A percentile compares a stretch with the other conserved stretches of the same genome.
Evolutionary conservation across 2,113 vertebrate genomes (phyloP).

Genomic region (Poeciliopsis turrubarensis): DNA sequence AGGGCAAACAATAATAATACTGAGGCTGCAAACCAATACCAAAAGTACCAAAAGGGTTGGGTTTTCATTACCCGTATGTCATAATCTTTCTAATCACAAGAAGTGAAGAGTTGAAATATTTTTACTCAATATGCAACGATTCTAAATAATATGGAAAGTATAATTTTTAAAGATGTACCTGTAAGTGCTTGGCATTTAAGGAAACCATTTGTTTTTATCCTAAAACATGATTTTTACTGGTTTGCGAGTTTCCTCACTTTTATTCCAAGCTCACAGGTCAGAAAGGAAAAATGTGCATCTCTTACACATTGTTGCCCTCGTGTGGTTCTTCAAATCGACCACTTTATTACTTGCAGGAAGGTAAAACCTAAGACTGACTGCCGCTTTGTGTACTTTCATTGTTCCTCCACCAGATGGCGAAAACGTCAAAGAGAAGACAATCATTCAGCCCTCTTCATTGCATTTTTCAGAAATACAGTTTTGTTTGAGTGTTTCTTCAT

Average conservation of each 20-base stretch:
- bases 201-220: too few relatives aligned
- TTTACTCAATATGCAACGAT: too few relatives aligned
- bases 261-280: neutral
- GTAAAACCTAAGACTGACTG: neutral
- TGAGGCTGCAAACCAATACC: too few relatives aligned
- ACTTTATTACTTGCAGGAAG: neutral
- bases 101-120: too few relatives aligned
- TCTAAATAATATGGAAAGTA: too few relatives aligned
- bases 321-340: neutral
- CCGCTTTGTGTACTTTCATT: neutral
- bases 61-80: too few relatives aligned
- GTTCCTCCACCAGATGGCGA: constrained; percentile 65
- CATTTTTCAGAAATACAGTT: neutral
- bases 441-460: neutral
- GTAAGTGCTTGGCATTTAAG: too few relatives aligned
- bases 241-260: neutral
- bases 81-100: too few relatives aligned
- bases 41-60: too few relatives aligned
- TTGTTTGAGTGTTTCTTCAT: neutral
- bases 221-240: neutral
- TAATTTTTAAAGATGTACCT: too few relatives aligned
- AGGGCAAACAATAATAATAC: too few relatives aligned
- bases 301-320: neutral
- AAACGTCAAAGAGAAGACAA: neutral
- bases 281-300: neutral